A percentile compares a stretch with the other conserved stretches of the same genome.
Evolutionary conservation across 2,113 vertebrate species (phyloP).

Genomic region (Tenebrosternarchus preto): DNA sequence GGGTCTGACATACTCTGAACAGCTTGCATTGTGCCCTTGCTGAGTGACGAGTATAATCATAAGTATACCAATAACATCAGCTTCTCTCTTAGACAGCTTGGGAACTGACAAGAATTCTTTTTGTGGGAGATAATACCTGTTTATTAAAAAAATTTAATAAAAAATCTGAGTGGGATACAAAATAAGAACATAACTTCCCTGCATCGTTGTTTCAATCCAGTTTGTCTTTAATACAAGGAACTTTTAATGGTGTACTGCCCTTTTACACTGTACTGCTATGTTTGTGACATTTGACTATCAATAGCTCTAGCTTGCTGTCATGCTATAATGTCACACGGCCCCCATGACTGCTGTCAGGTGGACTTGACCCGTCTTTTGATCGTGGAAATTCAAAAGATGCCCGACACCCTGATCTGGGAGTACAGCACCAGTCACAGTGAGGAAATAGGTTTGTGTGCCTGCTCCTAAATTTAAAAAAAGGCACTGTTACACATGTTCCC

Average conservation of each 20-base stretch:
- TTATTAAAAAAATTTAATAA: constrained; percentile 14
- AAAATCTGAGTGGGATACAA: no score
- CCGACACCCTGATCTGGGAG: not conserved
- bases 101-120: not conserved
- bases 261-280: constrained; percentile 11
- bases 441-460: no score
- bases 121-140: constrained; percentile 11
- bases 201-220: not conserved
- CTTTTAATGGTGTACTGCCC: not conserved
- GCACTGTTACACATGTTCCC: not conserved
- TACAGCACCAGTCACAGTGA: not conserved
- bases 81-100: not conserved
- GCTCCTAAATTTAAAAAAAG: not conserved
- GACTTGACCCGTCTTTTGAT: constrained; percentile 11
- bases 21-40: constrained; percentile 42
- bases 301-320: constrained; percentile 50
- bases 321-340: constrained; percentile 41
- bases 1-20: constrained; percentile 43
- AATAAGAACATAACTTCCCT: not conserved
- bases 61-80: constrained; percentile 37
- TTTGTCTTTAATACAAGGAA: not conserved
- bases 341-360: constrained; percentile 15
- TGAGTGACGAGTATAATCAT: constrained; percentile 38
- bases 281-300: constrained; percentile 6
- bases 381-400: not conserved